Percentiles rank a stretch among this genome's conserved stretches.
phyloP scores from a whole-genome alignment of 2,113 vertebrate species.

The Siniperca knerii region DNA sequence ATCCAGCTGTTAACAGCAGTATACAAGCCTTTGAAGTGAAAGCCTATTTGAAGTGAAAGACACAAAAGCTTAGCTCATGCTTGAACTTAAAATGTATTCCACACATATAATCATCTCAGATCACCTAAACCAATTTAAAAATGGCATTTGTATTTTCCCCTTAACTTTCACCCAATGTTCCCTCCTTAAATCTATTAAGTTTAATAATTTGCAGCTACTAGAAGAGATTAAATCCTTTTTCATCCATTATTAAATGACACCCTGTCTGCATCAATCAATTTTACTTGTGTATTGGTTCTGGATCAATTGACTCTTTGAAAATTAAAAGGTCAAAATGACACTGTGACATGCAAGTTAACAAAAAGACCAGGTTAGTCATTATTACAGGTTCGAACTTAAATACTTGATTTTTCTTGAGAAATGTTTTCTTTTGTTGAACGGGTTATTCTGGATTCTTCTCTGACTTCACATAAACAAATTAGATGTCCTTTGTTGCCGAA shows the following conservation, averaged over 20 bases:
- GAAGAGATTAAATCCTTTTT: not conserved
- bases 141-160: not conserved
- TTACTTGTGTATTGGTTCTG: not conserved
- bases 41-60: constrained; percentile 38
- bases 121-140: constrained; percentile 3
- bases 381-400: not conserved
- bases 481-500: not conserved
- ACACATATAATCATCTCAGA: constrained; percentile 31
- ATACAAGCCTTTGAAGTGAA: constrained; percentile 56
- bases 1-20: constrained; percentile 70
- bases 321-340: constrained; percentile 12
- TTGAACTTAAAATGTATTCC: constrained; percentile 42
- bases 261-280: not conserved
- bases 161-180: too few relatives aligned
- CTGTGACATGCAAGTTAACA: not conserved
- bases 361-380: not conserved
- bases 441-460: not conserved
- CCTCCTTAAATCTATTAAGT: not conserved
- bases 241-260: constrained; percentile 9
- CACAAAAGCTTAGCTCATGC: constrained; percentile 60
- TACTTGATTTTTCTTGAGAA: not conserved
- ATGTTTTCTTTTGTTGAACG: not conserved
- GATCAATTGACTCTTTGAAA: constrained; percentile 14
- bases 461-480: not conserved
- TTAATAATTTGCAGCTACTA: not conserved